Conservation (phyloP, 1,140 invertebrate species). For the Diabrotica virgifera region DNA sequence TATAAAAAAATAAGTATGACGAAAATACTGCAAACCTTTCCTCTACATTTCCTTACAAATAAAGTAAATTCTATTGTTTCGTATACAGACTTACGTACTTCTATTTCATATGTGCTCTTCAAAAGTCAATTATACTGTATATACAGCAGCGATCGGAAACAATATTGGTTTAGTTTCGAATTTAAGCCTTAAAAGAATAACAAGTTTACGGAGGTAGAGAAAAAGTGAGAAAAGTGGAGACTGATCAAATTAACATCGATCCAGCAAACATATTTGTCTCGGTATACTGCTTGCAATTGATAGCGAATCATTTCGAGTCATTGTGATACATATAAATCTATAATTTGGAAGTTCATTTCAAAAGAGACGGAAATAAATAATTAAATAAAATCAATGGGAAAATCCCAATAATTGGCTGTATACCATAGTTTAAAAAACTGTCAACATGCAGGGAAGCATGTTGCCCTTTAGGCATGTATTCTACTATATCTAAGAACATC, state of each 20-base stretch:
- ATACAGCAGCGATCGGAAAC: not conserved
- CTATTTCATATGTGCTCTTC: not conserved
- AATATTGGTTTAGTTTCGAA: constrained; percentile 6
- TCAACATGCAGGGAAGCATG: too few species aligned
- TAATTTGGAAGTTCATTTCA: too few species aligned
- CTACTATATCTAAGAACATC: too few species aligned
- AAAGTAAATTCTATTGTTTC: not conserved
- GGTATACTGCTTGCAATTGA: constrained; percentile 24
- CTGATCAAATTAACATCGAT: constrained; percentile 30
- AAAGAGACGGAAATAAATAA: too few species aligned
- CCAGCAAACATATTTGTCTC: constrained; percentile 31
- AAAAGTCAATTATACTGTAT: constrained; percentile 16
- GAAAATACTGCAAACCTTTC: not conserved
- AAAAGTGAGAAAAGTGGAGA: constrained; percentile 6
- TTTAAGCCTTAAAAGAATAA: not conserved
- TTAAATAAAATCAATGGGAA: too few species aligned
- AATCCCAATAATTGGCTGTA: too few species aligned
- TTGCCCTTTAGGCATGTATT: too few species aligned
- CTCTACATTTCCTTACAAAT: not conserved
- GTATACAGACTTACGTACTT: not conserved
- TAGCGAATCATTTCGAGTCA: constrained; percentile 13
- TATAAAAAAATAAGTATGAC: not conserved
- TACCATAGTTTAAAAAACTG: too few species aligned
- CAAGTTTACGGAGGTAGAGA: not conserved
- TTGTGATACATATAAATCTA: not conserved